phyloP scores from a whole-genome alignment of 2,888 invertebrate species.

The Syritta pipiens region DNA sequence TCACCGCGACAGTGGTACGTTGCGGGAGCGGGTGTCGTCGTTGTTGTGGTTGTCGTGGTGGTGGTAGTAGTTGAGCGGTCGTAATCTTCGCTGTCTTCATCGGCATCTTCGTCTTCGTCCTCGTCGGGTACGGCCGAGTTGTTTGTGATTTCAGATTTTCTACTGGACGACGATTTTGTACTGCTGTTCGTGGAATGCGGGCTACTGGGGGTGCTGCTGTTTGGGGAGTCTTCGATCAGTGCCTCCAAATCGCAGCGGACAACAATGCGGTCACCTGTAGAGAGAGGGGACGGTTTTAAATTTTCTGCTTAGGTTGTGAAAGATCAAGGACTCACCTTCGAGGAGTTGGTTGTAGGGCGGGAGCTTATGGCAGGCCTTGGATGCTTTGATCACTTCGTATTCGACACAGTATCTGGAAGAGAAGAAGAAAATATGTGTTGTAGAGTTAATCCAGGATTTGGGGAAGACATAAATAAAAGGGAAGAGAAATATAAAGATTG shows the following conservation, averaged over 20 bases:
- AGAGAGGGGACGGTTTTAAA: not conserved
- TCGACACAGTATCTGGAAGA: conserved; percentile 91
- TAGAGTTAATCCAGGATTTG: no score
- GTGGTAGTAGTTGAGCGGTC: conserved; percentile 70
- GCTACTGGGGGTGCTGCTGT: conserved; percentile 6
- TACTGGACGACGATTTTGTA: conserved; percentile 31
- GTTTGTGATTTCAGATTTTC: conserved; percentile 69
- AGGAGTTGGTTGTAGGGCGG: conserved; percentile 85
- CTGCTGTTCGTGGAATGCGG: conserved; percentile 12
- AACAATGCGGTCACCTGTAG: conserved; percentile 86
- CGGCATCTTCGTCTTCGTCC: conserved; percentile 62
- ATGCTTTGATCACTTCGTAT: conserved; percentile 90
- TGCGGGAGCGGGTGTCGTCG: conserved; percentile 71
- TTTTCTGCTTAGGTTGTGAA: not conserved
- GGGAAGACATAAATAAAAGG: no score
- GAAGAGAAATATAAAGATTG: no score
- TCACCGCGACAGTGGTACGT: conserved; percentile 87
- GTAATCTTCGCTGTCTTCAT: conserved; percentile 63
- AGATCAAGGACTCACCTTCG: conserved; percentile 82
- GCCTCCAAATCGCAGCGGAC: conserved; percentile 92
- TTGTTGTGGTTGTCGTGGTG: conserved; percentile 70
- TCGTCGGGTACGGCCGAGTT: conserved; percentile 70
- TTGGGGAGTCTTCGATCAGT: conserved; percentile 80
- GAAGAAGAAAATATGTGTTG: conserved; percentile 1
- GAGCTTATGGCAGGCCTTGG: conserved; percentile 89